Evolutionary conservation across 2,113 vertebrate genomes (phyloP), one percentile per base, ranked within the genome.

Genomic region (Chrysochloris asiatica): DNA sequence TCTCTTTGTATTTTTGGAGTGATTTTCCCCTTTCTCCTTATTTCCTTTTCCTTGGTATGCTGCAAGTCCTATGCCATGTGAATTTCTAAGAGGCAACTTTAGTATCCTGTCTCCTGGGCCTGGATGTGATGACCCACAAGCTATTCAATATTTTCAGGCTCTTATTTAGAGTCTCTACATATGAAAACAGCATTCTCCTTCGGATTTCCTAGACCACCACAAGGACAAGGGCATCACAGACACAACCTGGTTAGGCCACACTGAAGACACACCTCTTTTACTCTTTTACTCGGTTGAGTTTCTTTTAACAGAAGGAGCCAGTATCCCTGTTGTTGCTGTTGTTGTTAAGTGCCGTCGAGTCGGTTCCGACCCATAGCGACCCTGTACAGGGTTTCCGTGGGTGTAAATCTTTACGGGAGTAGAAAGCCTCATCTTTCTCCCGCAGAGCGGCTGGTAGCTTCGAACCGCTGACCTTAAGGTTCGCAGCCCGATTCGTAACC

Each of bases 1-100:
- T 94, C 93, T 96, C 96, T 91, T 96, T 76, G 26, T 61, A 91
- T 88, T 97, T 38, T 50, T 75, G 84, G 36, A 92, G 71, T 87
- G 56, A 83, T 28, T 90, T 81, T 86, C 47, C 47, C 36, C 28
- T n/a, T 87, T 75, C 0, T 76, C 71, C 72, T 43, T 30, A 33
- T 86, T 86, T 91, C 43, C 81, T 69, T 77, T 89, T 19, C 75
- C 50, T 78, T 65, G 48, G 10, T 76, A 83, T 61, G 93, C 28
- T 8, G 19, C 43, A 63, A 92, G 73, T 59, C 80, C 92, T 0
- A 65, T 6, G 11, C 43, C 41, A 38, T 16, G 48, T 1, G 1
- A 82, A 69, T 48, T 71, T 92, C 76, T 81, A 69, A 52, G 19
- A 90, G 79, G 90, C 26, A 71, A 45, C 73, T 78, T 63, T 4